Conservation (phyloP, 2,797 vertebrate species). For the Phyllotis vaccarum region DNA sequence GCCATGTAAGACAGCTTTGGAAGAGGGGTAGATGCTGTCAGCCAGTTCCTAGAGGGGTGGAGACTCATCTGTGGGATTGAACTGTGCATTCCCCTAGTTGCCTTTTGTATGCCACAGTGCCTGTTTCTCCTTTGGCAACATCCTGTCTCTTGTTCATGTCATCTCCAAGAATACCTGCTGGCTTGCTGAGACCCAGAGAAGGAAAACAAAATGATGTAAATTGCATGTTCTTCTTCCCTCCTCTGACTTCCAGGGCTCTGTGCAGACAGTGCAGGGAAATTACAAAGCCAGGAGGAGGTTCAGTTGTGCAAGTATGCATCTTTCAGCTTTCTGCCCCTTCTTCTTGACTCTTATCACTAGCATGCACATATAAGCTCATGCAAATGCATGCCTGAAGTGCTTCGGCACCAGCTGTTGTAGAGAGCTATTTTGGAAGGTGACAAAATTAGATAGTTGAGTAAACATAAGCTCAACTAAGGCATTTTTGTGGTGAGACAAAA, state of each 20-base stretch:
- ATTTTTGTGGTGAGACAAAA: constrained; percentile 76
- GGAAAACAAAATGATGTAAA: constrained; percentile 32
- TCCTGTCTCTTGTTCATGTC: constrained; percentile 47
- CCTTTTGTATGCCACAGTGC: neutral
- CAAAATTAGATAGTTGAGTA: constrained; percentile 71
- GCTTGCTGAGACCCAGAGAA: constrained; percentile 56
- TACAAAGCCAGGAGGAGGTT: neutral
- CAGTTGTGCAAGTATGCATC: neutral
- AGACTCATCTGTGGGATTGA: neutral
- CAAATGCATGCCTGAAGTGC: neutral
- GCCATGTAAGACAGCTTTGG: neutral
- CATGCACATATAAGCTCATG: neutral
- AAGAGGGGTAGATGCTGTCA: neutral
- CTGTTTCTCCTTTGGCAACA: constrained; percentile 65
- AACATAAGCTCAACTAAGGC: constrained; percentile 60
- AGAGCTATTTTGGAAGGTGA: constrained; percentile 67
- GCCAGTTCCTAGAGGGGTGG: neutral
- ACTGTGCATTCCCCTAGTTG: neutral
- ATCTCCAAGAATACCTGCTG: constrained; percentile 64
- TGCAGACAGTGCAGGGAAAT: constrained; percentile 20
- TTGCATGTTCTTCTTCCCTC: constrained; percentile 3
- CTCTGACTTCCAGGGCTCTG: neutral
- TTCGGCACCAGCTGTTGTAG: neutral
- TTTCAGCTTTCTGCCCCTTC: neutral
- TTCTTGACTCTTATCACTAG: neutral